Base-by-base conservation (phyloP, 30 jellyfish, hydroid and myxozoan species). In the Nemopilema nomurai region DNA sequence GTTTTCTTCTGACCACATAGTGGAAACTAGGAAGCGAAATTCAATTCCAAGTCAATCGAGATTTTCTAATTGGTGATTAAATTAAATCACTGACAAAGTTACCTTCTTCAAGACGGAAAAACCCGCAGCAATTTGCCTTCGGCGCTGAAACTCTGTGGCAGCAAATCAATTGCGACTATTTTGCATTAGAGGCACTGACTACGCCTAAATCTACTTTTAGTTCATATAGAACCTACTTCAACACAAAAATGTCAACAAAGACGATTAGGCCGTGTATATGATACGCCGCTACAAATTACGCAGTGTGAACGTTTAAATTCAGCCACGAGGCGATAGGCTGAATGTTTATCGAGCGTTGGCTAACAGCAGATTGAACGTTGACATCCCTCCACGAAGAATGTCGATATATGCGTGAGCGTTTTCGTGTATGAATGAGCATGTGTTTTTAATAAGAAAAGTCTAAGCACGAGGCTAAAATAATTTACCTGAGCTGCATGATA, bases 311-410 rank as follows among this genome's bases (percentile, higher is more conserved):
- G 30, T 64, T 84, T 73, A 71, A 53, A 26, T 74, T 84, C 93
- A 84, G 79, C 26, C 93, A 53, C 18, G 19, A 66, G 93, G 82
- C 84, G 74, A 30, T 62, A 31, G 31, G 30, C 79, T 21, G 72
- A 28, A 67, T 67, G 29, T 64, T 62, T 62, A 64, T 28, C 3
- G 53, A 16, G 71, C 20, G 63, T 79, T 79, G 28, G 82, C 82
- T 62, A 21, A 64, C 51, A 73, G 51, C 62, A 75, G 49, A 32
- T 79, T 20, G 64, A 49, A 74, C 67, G 88, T 51, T 77, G 21
- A 16, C 28, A 4, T 65, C 87, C 91, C 93, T 84, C 93, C 92
- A 73, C 29, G 87, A 74, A 65, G 80, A 84, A 83, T 28, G 74
- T 51, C 17, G 8, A 29, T 64, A 17, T 25, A 41, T 41, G 57